Conservation (phyloP, 2,888 invertebrate genomes). For the Melanotus villosus region DNA sequence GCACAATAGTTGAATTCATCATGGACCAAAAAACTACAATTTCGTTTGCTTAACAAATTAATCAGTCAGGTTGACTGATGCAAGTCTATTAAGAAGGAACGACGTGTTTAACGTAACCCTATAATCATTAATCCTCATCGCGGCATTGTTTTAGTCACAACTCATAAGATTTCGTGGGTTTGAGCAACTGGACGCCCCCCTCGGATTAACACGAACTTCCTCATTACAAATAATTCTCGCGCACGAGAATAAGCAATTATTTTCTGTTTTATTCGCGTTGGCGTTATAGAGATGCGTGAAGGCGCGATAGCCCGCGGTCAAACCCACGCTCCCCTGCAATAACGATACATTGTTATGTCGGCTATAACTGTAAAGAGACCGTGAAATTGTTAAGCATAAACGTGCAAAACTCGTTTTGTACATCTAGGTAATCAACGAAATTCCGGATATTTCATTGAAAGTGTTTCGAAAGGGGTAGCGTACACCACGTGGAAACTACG, state of each 20-base stretch:
- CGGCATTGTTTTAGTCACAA: constrained; percentile 22
- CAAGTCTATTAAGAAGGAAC: constrained; percentile 36
- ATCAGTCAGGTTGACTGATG: constrained; percentile 33
- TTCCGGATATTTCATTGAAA: constrained; percentile 15
- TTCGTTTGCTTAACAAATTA: constrained; percentile 32
- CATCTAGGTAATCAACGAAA: constrained; percentile 4
- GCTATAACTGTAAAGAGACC: constrained; percentile 29
- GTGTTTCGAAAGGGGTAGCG: constrained; percentile 4
- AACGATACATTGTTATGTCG: constrained; percentile 32
- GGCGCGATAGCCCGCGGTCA: constrained; percentile 52
- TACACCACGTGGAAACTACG: neutral
- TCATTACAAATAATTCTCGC: constrained; percentile 56
- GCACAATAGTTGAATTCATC: no score
- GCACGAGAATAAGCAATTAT: constrained; percentile 55
- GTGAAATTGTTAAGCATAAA: constrained; percentile 34
- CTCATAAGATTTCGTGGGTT: constrained; percentile 32
- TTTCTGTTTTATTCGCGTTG: constrained; percentile 54
- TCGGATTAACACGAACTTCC: constrained; percentile 54
- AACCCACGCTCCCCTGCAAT: constrained; percentile 46
- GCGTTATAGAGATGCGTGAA: constrained; percentile 47
- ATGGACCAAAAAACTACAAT: no score
- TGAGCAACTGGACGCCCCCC: constrained; percentile 29
- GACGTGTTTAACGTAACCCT: constrained; percentile 50
- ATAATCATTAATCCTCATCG: constrained; percentile 47
- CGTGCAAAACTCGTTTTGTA: constrained; percentile 11